Evolutionary conservation across 2,113 vertebrate genomes (phyloP).

Genomic region (Benitochromis conjunctus): DNA sequence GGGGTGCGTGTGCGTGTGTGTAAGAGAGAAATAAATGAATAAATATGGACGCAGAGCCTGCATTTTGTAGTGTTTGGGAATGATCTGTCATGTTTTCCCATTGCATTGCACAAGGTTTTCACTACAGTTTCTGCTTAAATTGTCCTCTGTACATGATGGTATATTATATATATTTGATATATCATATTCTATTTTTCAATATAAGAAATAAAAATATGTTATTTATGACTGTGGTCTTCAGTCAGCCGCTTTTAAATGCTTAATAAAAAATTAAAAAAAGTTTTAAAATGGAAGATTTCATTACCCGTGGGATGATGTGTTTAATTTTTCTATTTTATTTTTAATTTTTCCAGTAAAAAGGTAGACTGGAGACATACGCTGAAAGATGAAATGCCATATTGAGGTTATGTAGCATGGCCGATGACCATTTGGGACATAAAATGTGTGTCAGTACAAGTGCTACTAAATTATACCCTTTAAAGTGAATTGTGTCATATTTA

Average conservation of each 20-base stretch:
- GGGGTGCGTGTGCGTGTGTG: neutral
- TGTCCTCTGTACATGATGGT: slow-evolving; percentile 18
- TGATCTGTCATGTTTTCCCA: neutral
- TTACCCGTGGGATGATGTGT: neutral
- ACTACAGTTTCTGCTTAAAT: neutral
- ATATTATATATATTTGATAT: slow-evolving; percentile 11
- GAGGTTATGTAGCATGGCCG: neutral
- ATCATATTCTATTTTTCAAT: slow-evolving; percentile 34
- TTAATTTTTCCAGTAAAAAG: neutral
- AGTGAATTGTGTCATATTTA: neutral
- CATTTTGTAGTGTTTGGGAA: neutral
- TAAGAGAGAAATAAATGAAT: neutral
- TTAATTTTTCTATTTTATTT: neutral
- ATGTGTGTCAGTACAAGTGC: neutral
- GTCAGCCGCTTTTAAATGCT: neutral
- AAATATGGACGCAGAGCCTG: neutral
- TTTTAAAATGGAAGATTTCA: neutral
- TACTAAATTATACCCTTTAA: neutral
- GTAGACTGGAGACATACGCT: neutral
- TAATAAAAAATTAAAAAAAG: neutral
- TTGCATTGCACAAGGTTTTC: neutral
- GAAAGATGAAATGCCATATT: fast-evolving
- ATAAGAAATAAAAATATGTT: slow-evolving; percentile 15
- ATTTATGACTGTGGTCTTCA: slow-evolving; percentile 3
- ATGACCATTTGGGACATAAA: neutral